These are phyloP conservation scores for Coreius guichenoti DNA, from an alignment of 2,797 vertebrate genomes.

Conservation along the genomic window DNA sequence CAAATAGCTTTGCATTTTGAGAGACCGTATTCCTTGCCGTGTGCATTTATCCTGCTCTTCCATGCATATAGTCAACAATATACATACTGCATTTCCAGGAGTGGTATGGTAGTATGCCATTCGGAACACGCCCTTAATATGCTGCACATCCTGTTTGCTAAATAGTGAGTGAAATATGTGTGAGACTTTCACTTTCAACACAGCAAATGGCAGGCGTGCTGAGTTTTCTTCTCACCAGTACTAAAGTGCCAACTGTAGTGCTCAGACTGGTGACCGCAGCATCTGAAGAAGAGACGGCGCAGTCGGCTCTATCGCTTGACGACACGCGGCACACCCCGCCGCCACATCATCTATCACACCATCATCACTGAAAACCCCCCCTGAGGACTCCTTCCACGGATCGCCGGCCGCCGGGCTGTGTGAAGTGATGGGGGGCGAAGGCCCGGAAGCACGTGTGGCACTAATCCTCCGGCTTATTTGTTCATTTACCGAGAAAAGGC, in stretches of 20 bases:
- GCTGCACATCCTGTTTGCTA: conserved; percentile 15
- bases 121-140: neutral
- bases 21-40: neutral
- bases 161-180: conserved; percentile 28
- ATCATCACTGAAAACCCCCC: conserved; percentile 69
- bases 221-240: conserved; percentile 45
- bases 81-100: neutral
- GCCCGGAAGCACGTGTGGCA: conserved; percentile 60
- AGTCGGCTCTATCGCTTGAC: conserved; percentile 52
- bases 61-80: neutral
- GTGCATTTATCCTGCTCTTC: neutral
- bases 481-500: conserved; percentile 62
- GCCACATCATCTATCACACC: conserved; percentile 66
- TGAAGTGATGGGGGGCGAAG: conserved; percentile 18
- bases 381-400: conserved; percentile 37
- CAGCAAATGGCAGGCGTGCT: conserved; percentile 27
- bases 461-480: conserved; percentile 76
- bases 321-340: conserved; percentile 67
- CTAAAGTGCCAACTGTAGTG: conserved; percentile 48
- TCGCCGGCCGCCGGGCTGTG: conserved; percentile 29
- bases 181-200: conserved; percentile 35
- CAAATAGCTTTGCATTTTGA: neutral
- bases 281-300: conserved; percentile 36
- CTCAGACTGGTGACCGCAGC: conserved; percentile 1
- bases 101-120: neutral